These are phyloP conservation scores for Phodopus roborovskii DNA, from an alignment of 2,113 vertebrate genomes.

Conservation along the genomic window DNA sequence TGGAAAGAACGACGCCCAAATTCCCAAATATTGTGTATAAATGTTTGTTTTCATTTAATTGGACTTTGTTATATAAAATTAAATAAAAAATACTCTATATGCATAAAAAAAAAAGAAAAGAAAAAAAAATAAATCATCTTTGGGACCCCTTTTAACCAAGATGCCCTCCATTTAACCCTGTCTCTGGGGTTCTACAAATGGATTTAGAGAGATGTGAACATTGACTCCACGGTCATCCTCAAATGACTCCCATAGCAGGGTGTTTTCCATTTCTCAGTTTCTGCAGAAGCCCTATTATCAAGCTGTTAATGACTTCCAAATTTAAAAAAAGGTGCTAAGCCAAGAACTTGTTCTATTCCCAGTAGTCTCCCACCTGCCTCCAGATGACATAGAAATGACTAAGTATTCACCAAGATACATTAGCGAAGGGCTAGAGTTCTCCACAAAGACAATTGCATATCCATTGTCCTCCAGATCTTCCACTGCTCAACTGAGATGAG, in stretches of 20 bases:
- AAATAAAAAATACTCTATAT: too few species aligned
- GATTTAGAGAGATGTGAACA: not conserved
- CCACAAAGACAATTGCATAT: not conserved
- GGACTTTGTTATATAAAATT: too few species aligned
- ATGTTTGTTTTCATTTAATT: too few species aligned
- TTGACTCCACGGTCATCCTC: not conserved
- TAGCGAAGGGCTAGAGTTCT: not conserved
- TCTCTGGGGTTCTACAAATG: not conserved
- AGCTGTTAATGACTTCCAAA: not conserved
- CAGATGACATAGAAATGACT: not conserved
- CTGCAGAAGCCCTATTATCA: not conserved
- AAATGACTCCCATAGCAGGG: not conserved
- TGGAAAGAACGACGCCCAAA: too few species aligned
- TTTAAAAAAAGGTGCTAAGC: not conserved
- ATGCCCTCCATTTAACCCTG: not conserved
- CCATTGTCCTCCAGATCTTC: not conserved
- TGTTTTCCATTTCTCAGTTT: not conserved
- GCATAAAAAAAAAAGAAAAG: too few species aligned
- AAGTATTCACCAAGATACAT: not conserved
- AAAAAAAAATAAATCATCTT: too few species aligned
- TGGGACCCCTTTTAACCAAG: not conserved
- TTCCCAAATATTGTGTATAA: too few species aligned
- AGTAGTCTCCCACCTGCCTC: not conserved
- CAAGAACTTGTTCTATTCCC: not conserved
- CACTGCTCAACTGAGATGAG: not conserved